Evolutionary conservation across 2,113 vertebrate species (phyloP).

Genomic region (Pristiophorus japonicus): DNA sequence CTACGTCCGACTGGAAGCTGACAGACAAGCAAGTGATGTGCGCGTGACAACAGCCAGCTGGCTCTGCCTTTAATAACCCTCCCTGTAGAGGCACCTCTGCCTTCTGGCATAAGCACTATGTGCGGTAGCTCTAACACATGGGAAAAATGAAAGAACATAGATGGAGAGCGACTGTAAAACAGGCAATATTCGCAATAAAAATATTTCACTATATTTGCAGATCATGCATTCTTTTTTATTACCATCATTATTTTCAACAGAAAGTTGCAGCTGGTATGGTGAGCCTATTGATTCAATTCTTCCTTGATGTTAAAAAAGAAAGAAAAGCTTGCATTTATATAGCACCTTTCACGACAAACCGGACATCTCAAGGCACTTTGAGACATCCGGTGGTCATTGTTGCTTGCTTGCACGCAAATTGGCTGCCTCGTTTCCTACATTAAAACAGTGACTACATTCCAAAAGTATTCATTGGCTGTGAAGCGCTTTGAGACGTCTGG

Average conservation of each 20-base stretch:
- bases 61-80: not conserved
- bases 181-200: not conserved
- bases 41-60: not conserved
- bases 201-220: not conserved
- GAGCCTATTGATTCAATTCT: not conserved
- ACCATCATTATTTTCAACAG: not conserved
- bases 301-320: not conserved
- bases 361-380: too few species aligned
- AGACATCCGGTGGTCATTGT: too few species aligned
- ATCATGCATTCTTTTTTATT: not conserved
- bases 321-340: too few species aligned
- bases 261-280: not conserved
- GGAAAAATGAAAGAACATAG: not conserved
- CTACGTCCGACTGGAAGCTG: not conserved
- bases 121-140: not conserved
- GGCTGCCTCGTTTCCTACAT: too few species aligned
- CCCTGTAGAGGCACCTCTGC: not conserved
- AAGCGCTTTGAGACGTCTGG: too few species aligned
- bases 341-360: too few species aligned
- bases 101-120: not conserved
- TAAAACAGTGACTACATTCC: too few species aligned
- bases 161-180: not conserved
- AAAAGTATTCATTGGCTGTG: too few species aligned
- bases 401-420: too few species aligned
- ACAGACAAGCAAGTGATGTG: not conserved